Evolutionary conservation across 2,797 vertebrate species (phyloP), one percentile per base, ranked within the genome.

Genomic region (Spinus pinus): DNA sequence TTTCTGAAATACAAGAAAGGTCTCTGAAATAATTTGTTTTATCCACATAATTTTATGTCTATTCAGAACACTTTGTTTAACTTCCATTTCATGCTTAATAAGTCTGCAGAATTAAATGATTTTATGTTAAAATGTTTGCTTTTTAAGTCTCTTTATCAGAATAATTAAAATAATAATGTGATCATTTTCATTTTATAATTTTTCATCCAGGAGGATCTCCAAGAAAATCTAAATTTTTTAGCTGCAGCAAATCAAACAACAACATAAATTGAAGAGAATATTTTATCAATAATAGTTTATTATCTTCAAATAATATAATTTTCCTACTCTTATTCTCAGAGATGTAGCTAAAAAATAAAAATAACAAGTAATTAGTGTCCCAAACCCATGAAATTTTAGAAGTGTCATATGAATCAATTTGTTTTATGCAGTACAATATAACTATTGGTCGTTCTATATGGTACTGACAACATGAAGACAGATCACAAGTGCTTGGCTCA

Each of bases 121-220:
- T 90, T 88, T 73, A 66, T 41, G 37, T 58, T 83, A 86, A 94
- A 83, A 81, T 66, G 28, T 82, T 93, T 95, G 49, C 30, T 86
- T 83, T 92, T 25, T 65, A 81, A 66, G 28, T 77, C 3, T 65
- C 27, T 67, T 44, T 70, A 61, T 58, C 7, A 25, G 50, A 77
- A 70, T 70, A 80, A 62, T 73, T 86, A 88, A 88, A 90, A 56
- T 56, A 92, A 66, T 61, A 66, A 9, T 31, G n/a, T 31, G 14
- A 70, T 92, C 1, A 0, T 82, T 90, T 80, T 37, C 4, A 50
- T 80, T 82, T 90, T 80, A 25, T 33, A 51, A 33, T n/a, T n/a
- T 93, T 85, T 93, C n/a, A 62, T 79, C 21, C n/a, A 57, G 33
- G 25, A 93, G 23, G 23, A 65, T 30, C 35, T 91, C n/a, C 56